Evolutionary conservation across 1,140 invertebrate species (phyloP).

Genomic region (Eciton burchellii): DNA sequence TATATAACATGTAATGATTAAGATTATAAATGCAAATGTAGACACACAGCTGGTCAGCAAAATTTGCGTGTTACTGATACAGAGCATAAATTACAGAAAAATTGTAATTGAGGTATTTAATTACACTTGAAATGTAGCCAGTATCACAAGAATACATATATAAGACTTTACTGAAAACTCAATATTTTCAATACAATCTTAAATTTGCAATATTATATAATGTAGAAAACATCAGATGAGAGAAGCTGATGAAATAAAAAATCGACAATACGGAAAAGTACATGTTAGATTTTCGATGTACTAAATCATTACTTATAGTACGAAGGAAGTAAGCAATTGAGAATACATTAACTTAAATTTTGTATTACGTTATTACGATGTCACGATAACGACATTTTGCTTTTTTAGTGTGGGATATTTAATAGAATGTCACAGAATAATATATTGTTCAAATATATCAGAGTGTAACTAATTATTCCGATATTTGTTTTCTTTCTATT

Average conservation of each 20-base stretch:
- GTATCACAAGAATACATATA: not conserved
- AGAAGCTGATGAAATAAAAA: constrained; percentile 10
- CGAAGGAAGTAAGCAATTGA: constrained; percentile 1
- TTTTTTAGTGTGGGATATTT: constrained; percentile 27
- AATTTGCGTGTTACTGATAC: constrained; percentile 28
- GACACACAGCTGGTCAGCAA: not conserved
- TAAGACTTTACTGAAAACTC: not conserved
- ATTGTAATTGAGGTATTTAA: constrained; percentile 4
- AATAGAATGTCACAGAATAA: constrained; percentile 52
- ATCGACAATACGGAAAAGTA: not conserved
- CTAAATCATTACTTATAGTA: constrained; percentile 11
- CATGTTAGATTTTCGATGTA: not conserved
- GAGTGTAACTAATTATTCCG: constrained; percentile 66
- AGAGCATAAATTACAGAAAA: constrained; percentile 17
- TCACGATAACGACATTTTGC: constrained; percentile 30
- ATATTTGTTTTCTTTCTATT: constrained; percentile 66
- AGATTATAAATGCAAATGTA: constrained; percentile 17
- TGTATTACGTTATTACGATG: constrained; percentile 59
- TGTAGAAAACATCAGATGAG: not conserved
- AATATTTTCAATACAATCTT: constrained; percentile 15
- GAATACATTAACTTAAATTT: constrained; percentile 44
- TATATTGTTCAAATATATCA: constrained; percentile 51
- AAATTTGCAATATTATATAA: constrained; percentile 26
- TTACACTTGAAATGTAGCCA: constrained; percentile 31
- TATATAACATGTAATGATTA: constrained; percentile 15